Base-by-base conservation (phyloP, 2,113 vertebrate species). In the Rhizomys pruinosus region DNA sequence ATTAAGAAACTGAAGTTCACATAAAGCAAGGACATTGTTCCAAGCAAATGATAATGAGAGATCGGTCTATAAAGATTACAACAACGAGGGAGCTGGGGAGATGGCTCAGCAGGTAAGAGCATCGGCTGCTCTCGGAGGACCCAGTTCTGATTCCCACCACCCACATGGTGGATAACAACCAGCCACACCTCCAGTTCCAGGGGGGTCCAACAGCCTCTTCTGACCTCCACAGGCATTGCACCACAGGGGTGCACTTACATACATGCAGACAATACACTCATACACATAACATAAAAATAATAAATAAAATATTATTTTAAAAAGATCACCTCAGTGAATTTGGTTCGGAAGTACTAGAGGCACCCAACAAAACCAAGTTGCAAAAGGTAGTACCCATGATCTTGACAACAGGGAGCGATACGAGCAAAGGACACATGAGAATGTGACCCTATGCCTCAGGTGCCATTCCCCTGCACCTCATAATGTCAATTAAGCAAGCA, bases 11-110 rank as follows among this genome's bases (percentile, higher is more conserved):
- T 57, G 22, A 73, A 13, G 20, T 42, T 95, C n/a, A 39, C 23
- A 22, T 64, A 74, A 68, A 37, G 42, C 77, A 84, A 91, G 20
- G 13, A 84, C 66, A 76, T 95, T 89, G 61, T 77, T 52, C 47
- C 52, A 89, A 86, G 29, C 27, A 85, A 93, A 94, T 64, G 3
- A 93, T 55, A 59, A 73, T 90, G 87, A 81, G 25, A 68, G 66
- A 80, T 55, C 7, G 82, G 7, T n/a, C 47, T 44, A 29, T 16
- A 57, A 17, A 87, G 73, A 39, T 22, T 68, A 13, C 11, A 44
- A 69, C 47, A 39, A 63, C 63, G 32, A 73, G 47, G 47, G 47
- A 52, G 47, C 47, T 52, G 47, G 47, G 11, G 47, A 52, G 47
- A 52, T 52, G 47, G 47, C 47, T 52, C 47, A 52, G 11, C 11